Base-by-base conservation (phyloP, 2,888 invertebrate species). In the Melieria omissa region DNA sequence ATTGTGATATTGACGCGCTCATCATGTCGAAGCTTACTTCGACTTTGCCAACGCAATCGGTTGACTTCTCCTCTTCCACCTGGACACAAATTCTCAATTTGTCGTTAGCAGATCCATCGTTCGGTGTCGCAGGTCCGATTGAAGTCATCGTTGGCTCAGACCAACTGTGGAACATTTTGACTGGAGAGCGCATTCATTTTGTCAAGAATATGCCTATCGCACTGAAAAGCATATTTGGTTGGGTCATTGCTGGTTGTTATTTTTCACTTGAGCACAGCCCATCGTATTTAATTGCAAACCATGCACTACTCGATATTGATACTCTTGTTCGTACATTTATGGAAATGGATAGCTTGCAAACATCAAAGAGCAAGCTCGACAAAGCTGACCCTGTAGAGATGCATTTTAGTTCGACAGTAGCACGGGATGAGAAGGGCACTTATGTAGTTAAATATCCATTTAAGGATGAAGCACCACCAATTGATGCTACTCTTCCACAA, bases 91-190 rank as follows among this genome's bases (percentile, higher is more conserved):
- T 74, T 3, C 14, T 46, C n/a, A 55, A 64, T 6, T 29, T 73
- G 10, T 41, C 65, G n/a, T 57, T 77, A 52, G 74, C 74, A 45
- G 70, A 77, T 65, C 73, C 72, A 47, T 60, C 67, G 10, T 75
- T 73, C 52, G 72, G 72, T 70, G 68, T 70, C 12, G 54, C 71
- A 63, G 66, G 58, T 29, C 57, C 69, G n/a, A 67, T 74, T 70
- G 75, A 75, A 29, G 44, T 75, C 9, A 67, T 74, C 4, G 64
- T 76, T 67, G 73, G 74, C 46, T 73, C 68, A 41, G 74, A 74
- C 64, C 65, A 73, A 55, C 45, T 62, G 42, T 73, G 72, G 70
- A 71, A 57, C 47, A 71, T 71, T 65, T 71, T 46, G 55, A 72
- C 58, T 29, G 68, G 72, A 3, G 65, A 74, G 42, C 67, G 65